Conservation (phyloP, 2,113 vertebrate genomes). For the Chiloscyllium plagiosum region DNA sequence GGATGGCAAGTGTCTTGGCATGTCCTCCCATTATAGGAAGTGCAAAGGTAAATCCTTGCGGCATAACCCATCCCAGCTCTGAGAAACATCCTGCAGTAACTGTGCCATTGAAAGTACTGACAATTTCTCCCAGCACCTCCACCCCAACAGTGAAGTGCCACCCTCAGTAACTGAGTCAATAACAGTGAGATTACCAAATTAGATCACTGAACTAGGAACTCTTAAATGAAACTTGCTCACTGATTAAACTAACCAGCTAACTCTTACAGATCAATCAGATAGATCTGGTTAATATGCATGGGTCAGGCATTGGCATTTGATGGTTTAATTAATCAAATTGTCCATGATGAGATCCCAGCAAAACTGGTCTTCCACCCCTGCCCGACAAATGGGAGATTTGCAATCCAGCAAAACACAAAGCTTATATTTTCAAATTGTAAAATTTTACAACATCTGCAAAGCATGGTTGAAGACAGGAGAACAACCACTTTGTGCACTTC, state of each 20-base stretch:
- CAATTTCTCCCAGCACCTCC: no score
- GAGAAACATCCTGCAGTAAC: background rate
- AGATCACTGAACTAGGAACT: background rate
- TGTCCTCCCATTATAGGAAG: background rate
- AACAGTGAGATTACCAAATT: background rate
- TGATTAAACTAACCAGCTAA: background rate
- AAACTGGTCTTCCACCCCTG: background rate
- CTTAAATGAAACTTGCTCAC: background rate
- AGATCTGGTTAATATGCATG: background rate
- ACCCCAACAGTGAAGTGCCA: background rate
- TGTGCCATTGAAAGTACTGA: background rate
- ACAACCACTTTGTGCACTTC: background rate
- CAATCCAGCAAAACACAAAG: background rate
- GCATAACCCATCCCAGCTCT: background rate
- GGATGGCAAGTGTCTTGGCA: background rate
- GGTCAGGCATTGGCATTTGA: background rate
- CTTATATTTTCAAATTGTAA: no score
- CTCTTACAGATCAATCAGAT: background rate
- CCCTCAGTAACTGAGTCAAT: background rate
- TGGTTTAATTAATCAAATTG: background rate
- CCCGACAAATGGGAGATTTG: background rate
- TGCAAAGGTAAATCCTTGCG: background rate
- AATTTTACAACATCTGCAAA: background rate
- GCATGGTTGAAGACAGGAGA: background rate
- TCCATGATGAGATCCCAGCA: background rate